phyloP scores from a whole-genome alignment of 2,797 vertebrate species.

The Furcifer pardalis region DNA sequence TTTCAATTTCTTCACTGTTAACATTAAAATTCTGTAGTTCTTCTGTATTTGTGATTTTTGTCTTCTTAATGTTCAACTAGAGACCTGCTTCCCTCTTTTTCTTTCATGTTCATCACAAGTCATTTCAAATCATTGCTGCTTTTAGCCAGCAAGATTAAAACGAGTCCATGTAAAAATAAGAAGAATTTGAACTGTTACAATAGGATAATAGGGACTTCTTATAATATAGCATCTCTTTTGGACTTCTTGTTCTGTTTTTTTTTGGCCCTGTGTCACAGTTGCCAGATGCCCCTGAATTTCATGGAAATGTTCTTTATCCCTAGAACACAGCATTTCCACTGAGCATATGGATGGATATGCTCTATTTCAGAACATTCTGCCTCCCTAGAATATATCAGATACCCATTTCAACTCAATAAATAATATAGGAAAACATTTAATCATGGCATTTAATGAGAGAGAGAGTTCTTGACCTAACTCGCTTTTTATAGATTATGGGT shows the following conservation, averaged over 20 bases:
- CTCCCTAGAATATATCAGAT: conserved; percentile 1
- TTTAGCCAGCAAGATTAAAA: no score
- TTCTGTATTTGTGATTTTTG: no score
- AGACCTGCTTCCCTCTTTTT: no score
- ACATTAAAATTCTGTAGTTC: no score
- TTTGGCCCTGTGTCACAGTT: conserved; percentile 16
- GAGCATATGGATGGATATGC: conserved; percentile 23
- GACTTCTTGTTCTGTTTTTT: conserved; percentile 25
- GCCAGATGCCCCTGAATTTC: conserved; percentile 14
- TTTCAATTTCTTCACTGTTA: no score
- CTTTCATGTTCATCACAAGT: no score
- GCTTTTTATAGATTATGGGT: no score
- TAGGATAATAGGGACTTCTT: neutral
- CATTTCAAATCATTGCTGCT: no score
- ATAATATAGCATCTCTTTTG: neutral
- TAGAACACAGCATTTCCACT: conserved; percentile 3
- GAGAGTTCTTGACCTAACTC: neutral
- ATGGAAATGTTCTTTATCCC: conserved; percentile 21
- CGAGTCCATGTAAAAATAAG: neutral
- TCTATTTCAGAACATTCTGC: conserved; percentile 27
- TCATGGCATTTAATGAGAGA: neutral
- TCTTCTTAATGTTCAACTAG: no score
- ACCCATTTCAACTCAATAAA: neutral
- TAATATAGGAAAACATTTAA: neutral
- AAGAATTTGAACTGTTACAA: neutral